These are phyloP conservation scores for Cydia pomonella DNA, from an alignment of 1,140 invertebrate genomes.

Conservation along the genomic window DNA sequence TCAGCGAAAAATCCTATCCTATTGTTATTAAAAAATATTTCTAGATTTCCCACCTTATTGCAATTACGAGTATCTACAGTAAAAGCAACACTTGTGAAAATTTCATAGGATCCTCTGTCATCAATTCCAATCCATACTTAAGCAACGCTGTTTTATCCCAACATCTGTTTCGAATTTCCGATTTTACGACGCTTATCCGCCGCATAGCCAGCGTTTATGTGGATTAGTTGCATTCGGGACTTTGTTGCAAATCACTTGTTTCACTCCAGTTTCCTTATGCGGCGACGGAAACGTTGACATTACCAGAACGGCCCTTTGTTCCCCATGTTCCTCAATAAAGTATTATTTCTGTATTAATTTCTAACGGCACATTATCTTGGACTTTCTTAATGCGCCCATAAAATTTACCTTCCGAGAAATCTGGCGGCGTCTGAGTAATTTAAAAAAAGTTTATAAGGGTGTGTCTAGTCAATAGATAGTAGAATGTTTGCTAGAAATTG, in stretches of 20 bases:
- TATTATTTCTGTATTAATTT: constrained; percentile 42
- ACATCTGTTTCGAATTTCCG: constrained; percentile 29
- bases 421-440: neutral
- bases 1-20: neutral
- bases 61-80: neutral
- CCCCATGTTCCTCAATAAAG: constrained; percentile 43
- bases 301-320: constrained; percentile 70
- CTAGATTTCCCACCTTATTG: neutral
- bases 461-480: constrained; percentile 43
- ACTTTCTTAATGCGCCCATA: constrained; percentile 27
- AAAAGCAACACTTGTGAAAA: neutral
- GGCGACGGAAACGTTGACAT: constrained; percentile 63
- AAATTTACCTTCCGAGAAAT: constrained; percentile 26
- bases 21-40: neutral
- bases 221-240: constrained; percentile 38
- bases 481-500: constrained; percentile 42
- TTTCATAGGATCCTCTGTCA: neutral
- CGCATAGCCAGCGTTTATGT: neutral
- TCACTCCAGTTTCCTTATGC: constrained; percentile 59
- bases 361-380: constrained; percentile 24
- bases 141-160: constrained; percentile 8
- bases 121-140: neutral
- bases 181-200: constrained; percentile 32
- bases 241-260: constrained; percentile 59
- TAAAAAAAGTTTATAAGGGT: constrained; percentile 41